Evolutionary conservation across 2,113 vertebrate species (phyloP).

Genomic region (Misgurnus anguillicaudatus): DNA sequence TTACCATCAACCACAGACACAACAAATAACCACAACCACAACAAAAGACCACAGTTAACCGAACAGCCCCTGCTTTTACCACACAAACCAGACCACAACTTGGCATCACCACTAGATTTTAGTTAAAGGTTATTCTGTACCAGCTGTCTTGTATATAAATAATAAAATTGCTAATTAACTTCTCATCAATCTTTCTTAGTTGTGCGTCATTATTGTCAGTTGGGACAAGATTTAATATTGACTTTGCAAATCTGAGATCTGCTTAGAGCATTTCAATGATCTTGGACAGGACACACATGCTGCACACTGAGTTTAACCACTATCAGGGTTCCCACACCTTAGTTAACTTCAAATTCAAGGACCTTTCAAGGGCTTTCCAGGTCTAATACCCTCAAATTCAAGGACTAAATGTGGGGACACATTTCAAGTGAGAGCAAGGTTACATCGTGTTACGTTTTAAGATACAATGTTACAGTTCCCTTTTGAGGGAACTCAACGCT

Average conservation of each 20-base stretch:
- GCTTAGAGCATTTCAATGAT: constrained; percentile 12
- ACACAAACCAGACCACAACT: background rate
- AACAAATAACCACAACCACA: constrained; percentile 9
- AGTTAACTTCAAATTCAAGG: too few relatives aligned
- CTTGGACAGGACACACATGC: background rate
- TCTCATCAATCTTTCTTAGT: constrained; percentile 18
- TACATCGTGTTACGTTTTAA: too few relatives aligned
- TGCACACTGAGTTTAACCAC: background rate
- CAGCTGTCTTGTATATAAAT: background rate
- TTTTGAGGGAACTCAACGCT: too few relatives aligned
- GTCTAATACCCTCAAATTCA: too few relatives aligned
- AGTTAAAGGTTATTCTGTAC: background rate
- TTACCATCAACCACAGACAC: constrained; percentile 1
- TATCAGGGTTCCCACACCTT: too few relatives aligned
- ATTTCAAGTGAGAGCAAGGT: too few relatives aligned
- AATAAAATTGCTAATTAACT: background rate
- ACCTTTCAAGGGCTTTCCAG: too few relatives aligned
- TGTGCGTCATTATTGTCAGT: constrained; percentile 15
- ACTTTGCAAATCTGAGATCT: background rate
- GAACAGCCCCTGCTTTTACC: background rate
- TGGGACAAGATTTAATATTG: constrained; percentile 22
- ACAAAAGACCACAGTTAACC: background rate
- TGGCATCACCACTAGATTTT: background rate
- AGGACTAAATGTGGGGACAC: too few relatives aligned
- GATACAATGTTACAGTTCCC: too few relatives aligned